Percentiles rank a stretch among this genome's conserved stretches.
Evolutionary conservation across 2,888 invertebrate genomes (phyloP).

Genomic region (Hypomecis atomaria): DNA sequence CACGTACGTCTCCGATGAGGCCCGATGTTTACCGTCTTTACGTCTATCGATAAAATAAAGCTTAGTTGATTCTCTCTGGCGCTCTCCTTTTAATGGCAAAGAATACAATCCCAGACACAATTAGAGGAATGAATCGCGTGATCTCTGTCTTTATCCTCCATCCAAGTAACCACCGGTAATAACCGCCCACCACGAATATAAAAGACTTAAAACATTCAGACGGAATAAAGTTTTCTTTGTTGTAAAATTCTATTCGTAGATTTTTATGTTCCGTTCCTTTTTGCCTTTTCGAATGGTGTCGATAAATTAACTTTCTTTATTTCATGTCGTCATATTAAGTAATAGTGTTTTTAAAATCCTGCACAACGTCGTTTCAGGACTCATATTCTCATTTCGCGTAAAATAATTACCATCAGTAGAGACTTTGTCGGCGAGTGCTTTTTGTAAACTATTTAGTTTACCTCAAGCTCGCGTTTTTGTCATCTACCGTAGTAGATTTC

Average conservation of each 20-base stretch:
- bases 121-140: slow-evolving; percentile 75
- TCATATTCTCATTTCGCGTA: neutral
- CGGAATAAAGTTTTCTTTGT: slow-evolving; percentile 60
- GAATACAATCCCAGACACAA: slow-evolving; percentile 54
- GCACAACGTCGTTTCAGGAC: no score
- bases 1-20: slow-evolving; percentile 26
- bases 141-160: slow-evolving; percentile 66
- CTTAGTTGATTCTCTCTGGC: slow-evolving; percentile 25
- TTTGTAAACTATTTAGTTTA: slow-evolving; percentile 62
- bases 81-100: slow-evolving; percentile 26
- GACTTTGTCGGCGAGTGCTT: slow-evolving; percentile 27
- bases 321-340: neutral
- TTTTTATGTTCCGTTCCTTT: slow-evolving; percentile 22
- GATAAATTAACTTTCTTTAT: neutral
- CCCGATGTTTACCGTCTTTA: slow-evolving; percentile 40
- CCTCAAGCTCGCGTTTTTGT: slow-evolving; percentile 64
- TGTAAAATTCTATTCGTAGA: slow-evolving; percentile 51
- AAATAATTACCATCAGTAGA: slow-evolving; percentile 35
- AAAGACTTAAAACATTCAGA: slow-evolving; percentile 59
- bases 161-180: slow-evolving; percentile 63
- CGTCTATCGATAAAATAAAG: slow-evolving; percentile 27
- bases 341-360: neutral
- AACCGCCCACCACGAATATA: slow-evolving; percentile 62
- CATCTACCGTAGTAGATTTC: slow-evolving; percentile 71
- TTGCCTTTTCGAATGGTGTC: slow-evolving; percentile 2